phyloP scores from a whole-genome alignment of 2,888 invertebrate genomes.

The Tridacna crocea region DNA sequence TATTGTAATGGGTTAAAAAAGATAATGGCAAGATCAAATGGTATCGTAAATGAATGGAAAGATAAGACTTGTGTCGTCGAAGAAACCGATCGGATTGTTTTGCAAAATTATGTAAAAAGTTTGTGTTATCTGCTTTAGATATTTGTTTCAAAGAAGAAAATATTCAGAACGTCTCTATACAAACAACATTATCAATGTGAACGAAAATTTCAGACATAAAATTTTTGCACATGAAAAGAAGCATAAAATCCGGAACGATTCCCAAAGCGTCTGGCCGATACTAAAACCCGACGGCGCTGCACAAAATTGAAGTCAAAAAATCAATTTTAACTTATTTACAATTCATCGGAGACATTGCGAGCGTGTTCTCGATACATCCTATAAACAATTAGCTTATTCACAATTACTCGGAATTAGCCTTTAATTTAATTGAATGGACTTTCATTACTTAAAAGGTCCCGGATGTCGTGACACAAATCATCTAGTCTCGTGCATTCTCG shows the following conservation, averaged over 20 bases:
- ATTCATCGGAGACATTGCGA: constrained; percentile 26
- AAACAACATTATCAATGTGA: too few relatives aligned
- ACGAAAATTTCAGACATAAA: too few relatives aligned
- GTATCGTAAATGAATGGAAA: too few relatives aligned
- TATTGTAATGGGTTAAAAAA: too few relatives aligned
- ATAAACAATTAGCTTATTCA: constrained; percentile 46
- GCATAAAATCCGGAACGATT: not conserved
- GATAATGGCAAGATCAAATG: too few relatives aligned
- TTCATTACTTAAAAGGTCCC: constrained; percentile 42
- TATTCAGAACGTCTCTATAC: too few relatives aligned
- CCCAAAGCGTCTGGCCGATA: not conserved
- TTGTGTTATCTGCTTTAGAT: too few relatives aligned
- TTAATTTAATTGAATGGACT: constrained; percentile 56
- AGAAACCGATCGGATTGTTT: too few relatives aligned
- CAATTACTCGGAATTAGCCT: constrained; percentile 59
- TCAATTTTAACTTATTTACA: constrained; percentile 55
- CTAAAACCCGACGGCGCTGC: constrained; percentile 15
- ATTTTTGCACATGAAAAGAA: not conserved
- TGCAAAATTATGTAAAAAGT: too few relatives aligned
- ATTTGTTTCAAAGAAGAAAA: too few relatives aligned
- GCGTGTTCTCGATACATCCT: constrained; percentile 29
- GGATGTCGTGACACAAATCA: constrained; percentile 52
- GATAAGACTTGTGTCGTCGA: too few relatives aligned
- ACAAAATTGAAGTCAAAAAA: constrained; percentile 5
- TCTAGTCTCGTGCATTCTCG: constrained; percentile 17